Conservation (phyloP, 2,888 invertebrate genomes). For the Agrenia bidenticulata region DNA sequence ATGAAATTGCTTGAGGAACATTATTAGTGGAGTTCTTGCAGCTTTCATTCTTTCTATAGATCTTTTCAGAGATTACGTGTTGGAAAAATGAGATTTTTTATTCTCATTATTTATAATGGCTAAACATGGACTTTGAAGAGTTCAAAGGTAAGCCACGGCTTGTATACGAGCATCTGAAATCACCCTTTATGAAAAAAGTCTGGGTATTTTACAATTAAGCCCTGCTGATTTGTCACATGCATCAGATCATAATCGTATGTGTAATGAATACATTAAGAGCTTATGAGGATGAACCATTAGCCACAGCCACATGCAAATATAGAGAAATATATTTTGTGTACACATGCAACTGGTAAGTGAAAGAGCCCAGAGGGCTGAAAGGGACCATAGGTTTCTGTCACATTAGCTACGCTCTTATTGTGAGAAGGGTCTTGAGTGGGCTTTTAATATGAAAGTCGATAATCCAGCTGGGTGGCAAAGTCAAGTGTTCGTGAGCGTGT, state of each 20-base stretch:
- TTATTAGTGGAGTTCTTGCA: not conserved
- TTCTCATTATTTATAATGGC: no score
- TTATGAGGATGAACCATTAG: not conserved
- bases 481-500: slow-evolving; percentile 14
- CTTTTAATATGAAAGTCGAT: slow-evolving; percentile 16
- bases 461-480: slow-evolving; percentile 16
- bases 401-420: slow-evolving; percentile 1
- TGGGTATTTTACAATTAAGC: no score
- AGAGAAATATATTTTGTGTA: not conserved
- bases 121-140: no score
- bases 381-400: not conserved
- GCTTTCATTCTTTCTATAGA: no score
- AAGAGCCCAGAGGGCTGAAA: not conserved
- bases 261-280: no score
- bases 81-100: no score
- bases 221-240: no score
- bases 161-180: no score
- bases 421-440: slow-evolving; percentile 1
- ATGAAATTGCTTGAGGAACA: slow-evolving; percentile 7
- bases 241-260: no score
- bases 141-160: no score
- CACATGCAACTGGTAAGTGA: slow-evolving; percentile 4
- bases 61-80: no score
- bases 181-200: no score
- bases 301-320: slow-evolving; percentile 13